Evolutionary conservation across 2,888 invertebrate species (phyloP), one percentile per base, ranked within the genome.

Genomic region (Argyra leucocephala): DNA sequence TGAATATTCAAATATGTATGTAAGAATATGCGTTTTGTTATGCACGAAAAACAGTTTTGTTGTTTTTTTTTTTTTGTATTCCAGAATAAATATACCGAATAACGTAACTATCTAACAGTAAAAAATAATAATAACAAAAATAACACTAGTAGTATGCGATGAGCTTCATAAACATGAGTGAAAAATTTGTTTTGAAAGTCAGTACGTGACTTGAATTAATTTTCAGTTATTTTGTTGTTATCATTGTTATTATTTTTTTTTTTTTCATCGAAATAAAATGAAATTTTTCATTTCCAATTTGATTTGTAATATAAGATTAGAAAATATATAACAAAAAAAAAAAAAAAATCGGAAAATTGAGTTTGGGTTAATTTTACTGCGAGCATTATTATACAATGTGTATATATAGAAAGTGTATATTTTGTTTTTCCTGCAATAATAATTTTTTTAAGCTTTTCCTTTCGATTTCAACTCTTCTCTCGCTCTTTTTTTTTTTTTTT

Each of bases 151-250:
- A 15, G 18, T 48, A 48, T 18, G 48, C 48, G 48, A 48, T 48
- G 48, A 48, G 48, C 48, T 48, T 48, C 48, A 48, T 48, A 48
- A 48, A 48, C 48, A 48, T 48, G 48, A 48, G 48, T 48, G 48
- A 59, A 59, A 59, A 59, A 59, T 24, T 59, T 59, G 59, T 59
- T 59, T 59, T 23, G 23, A 59, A 23, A 59, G 23, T 23, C 23
- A 59, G 15, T 23, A 59, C 59, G 59, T 59, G 59, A 59, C 59
- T 59, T 22, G 23, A 59, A 23, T 59, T 59, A 23, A 23, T 59
- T 15, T 59, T 59, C 18, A 23, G 12, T 9, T n/a, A 57, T 22
- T 10, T 48, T 48, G 5, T 48, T 48, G 48, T 15, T 48, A 18
- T 48, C 12, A 5, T 15, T 31, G 7, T 31, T 6, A 12, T 31